Evolutionary conservation across 2,888 invertebrate species (phyloP).

Genomic region (Sussaba pulchella): DNA sequence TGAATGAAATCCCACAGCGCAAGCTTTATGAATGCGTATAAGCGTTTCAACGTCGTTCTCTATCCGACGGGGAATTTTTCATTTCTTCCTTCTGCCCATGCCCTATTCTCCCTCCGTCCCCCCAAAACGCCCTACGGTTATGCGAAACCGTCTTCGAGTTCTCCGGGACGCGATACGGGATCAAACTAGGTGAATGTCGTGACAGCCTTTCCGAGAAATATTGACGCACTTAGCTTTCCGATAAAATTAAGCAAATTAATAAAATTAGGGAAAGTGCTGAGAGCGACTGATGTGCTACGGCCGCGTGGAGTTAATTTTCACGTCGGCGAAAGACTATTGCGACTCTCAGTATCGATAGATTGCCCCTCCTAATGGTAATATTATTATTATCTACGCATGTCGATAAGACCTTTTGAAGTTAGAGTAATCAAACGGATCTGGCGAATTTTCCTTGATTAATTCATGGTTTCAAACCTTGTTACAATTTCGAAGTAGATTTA

Average conservation of each 20-base stretch:
- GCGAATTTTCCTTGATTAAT: no score
- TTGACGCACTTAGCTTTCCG: conserved; percentile 56
- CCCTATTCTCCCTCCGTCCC: not conserved
- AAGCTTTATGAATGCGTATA: conserved; percentile 38
- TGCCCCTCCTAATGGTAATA: conserved; percentile 41
- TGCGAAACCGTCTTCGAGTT: not conserved
- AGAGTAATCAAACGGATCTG: conserved; percentile 12
- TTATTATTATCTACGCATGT: conserved; percentile 31
- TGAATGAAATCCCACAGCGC: conserved; percentile 26
- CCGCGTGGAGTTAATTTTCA: conserved; percentile 12
- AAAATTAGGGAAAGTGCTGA: conserved; percentile 67
- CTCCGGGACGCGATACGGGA: conserved; percentile 1
- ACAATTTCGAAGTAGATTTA: not conserved
- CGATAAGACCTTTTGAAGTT: conserved; percentile 11
- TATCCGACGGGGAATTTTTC: conserved; percentile 30
- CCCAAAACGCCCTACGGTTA: no score
- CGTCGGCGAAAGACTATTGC: conserved; percentile 29
- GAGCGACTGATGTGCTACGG: conserved; percentile 21
- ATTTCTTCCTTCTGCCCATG: conserved; percentile 5
- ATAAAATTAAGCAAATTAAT: conserved; percentile 66
- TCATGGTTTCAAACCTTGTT: no score
- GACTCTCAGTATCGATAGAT: conserved; percentile 34
- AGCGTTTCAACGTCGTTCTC: conserved; percentile 24
- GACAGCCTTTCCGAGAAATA: conserved; percentile 16
- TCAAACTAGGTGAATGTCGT: conserved; percentile 15